phyloP scores from a whole-genome alignment of 2,797 vertebrate species.

The Propithecus deckenii region DNA sequence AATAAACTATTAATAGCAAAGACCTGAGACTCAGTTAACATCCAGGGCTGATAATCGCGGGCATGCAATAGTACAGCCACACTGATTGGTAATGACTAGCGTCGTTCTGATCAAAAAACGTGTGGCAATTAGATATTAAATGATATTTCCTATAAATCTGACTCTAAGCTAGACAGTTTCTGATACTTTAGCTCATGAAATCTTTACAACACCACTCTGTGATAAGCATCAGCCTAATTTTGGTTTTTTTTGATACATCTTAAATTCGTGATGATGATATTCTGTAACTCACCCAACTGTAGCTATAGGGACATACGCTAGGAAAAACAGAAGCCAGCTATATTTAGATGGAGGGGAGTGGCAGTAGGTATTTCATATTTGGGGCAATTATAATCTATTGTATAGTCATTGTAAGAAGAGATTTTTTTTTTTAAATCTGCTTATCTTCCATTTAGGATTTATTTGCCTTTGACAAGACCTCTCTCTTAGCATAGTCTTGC shows the following conservation, averaged over 20 bases:
- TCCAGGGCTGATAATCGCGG: not conserved
- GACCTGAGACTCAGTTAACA: not conserved
- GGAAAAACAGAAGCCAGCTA: constrained; percentile 1
- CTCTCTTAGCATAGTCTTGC: constrained; percentile 41
- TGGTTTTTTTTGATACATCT: not conserved
- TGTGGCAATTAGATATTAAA: not conserved
- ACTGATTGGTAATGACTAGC: not conserved
- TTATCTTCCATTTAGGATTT: constrained; percentile 65
- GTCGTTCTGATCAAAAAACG: not conserved
- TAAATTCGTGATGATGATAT: not conserved
- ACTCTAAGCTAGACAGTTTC: not conserved
- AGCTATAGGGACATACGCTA: not conserved
- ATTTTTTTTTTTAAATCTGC: constrained; percentile 44
- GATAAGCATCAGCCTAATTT: not conserved
- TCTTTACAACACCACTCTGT: not conserved
- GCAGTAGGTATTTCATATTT: not conserved
- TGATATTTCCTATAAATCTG: not conserved
- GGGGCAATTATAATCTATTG: constrained; percentile 62
- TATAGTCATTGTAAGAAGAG: constrained; percentile 41
- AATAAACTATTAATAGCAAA: not conserved
- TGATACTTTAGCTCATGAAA: not conserved
- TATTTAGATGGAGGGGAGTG: constrained; percentile 49
- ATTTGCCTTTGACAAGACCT: constrained; percentile 58
- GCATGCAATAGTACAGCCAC: not conserved
- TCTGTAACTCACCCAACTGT: not conserved